phyloP scores from a whole-genome alignment of 2,888 invertebrate genomes.

The Tetramorium bicarinatum region DNA sequence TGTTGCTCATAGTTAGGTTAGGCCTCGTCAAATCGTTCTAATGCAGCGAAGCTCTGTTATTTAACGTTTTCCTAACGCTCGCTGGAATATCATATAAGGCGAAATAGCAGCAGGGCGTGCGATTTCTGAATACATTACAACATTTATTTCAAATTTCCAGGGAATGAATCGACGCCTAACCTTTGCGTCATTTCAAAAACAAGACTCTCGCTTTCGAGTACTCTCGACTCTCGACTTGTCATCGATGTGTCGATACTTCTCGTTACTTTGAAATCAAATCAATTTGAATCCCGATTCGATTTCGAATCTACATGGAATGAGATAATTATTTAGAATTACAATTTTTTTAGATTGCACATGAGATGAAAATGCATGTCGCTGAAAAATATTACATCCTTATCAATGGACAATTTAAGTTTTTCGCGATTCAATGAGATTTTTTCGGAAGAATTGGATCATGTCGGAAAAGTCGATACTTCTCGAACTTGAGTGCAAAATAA shows the following conservation, averaged over 20 bases:
- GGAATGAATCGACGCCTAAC: neutral
- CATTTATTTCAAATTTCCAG: neutral
- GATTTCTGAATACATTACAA: neutral
- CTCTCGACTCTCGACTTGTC: neutral
- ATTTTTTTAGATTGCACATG: too few relatives aligned
- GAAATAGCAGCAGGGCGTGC: neutral
- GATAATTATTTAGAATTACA: too few relatives aligned
- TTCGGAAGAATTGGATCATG: neutral
- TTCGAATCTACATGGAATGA: neutral
- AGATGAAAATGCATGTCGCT: neutral
- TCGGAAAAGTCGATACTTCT: conserved; percentile 6
- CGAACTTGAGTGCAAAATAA: neutral
- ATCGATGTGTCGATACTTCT: neutral
- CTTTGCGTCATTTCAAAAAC: neutral
- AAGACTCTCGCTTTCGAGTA: neutral
- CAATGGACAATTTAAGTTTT: neutral
- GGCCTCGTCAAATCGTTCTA: neutral
- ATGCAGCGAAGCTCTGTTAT: too few relatives aligned
- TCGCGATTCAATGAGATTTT: neutral
- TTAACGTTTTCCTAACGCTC: neutral
- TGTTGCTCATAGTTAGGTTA: conserved; percentile 77
- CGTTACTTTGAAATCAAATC: neutral
- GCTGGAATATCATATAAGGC: neutral
- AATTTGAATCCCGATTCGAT: neutral
- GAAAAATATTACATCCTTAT: conserved; percentile 2